Evolutionary conservation across 2,888 invertebrate species (phyloP), one percentile per base, ranked within the genome.

Genomic region (Agonopterix subpropinquella): DNA sequence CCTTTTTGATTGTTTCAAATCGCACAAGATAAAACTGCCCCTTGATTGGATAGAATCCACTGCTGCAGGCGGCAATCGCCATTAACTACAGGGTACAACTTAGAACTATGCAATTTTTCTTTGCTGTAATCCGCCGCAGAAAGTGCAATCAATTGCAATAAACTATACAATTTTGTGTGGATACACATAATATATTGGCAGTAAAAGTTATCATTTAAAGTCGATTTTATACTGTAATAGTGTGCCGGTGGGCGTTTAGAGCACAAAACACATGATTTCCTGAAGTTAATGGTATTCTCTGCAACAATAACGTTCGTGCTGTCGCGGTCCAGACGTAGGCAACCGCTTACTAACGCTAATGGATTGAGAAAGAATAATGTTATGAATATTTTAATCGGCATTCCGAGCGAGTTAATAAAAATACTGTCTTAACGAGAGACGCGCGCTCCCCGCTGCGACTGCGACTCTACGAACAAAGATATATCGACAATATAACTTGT

Each of bases 401-500:
- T 85, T 81, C 80, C 75, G 73, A 70, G 69, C 67, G 77, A 81
- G 80, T 82, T 82, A 78, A 84, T 86, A 86, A 84, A 83, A 84
- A 82, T 79, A 77, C 72, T 76, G 73, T 72, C 75, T 75, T 81
- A 84, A 83, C 80, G 78, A 86, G 78, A 70, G 69, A 63, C 66
- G 62, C 57, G 63, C 62, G 67, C 68, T 54, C 68, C 86, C 86
- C 79, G 86, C 86, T 83, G 87, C 55, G 79, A 73, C 86, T 83
- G 87, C 55, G 79, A 73, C 69, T 75, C 73, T 73, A 78, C 73
- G 77, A 84, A 83, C 82, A 79, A 80, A 80, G 80, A 83, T 80
- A 77, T 77, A 84, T 83, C 67, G 75, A 68, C 69, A 64, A 63
- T 66, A 67, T 67, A 64, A 65, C 67, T 66, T 67, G 64, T 62